Conservation (phyloP, 2,797 vertebrate species). For the Chaetophractus vellerosus region DNA sequence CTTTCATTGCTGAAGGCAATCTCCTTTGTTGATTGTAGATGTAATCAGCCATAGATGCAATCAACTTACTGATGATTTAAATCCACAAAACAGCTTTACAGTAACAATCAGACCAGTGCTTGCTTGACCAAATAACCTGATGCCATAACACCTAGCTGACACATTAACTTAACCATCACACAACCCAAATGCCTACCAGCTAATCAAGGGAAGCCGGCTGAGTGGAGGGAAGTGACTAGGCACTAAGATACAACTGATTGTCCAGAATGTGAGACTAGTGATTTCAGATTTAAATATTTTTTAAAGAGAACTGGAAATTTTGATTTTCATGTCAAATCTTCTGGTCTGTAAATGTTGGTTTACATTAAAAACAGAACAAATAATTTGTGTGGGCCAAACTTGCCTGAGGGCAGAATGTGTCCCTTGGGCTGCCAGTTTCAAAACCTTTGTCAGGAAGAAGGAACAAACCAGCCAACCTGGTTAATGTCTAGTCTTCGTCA, state of each 20-base stretch:
- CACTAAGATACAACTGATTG: neutral
- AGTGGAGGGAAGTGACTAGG: too few species aligned
- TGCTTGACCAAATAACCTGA: too few species aligned
- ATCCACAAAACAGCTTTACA: too few species aligned
- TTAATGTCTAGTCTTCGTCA: slow-evolving; percentile 39
- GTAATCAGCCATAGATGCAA: too few species aligned
- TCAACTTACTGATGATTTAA: too few species aligned
- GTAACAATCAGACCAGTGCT: too few species aligned
- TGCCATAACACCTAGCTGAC: too few species aligned
- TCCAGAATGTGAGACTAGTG: neutral
- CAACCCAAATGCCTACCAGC: neutral
- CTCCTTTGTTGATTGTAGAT: too few species aligned
- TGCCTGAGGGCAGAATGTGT: neutral
- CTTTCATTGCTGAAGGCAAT: too few species aligned
- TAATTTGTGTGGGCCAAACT: neutral
- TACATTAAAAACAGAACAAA: slow-evolving; percentile 14
- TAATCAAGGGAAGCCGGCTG: neutral
- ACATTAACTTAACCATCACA: too few species aligned
- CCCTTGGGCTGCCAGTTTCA: neutral
- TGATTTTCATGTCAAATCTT: slow-evolving; percentile 17
- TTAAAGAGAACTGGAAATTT: slow-evolving; percentile 4
- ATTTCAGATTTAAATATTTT: slow-evolving; percentile 22
- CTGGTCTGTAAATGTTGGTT: slow-evolving; percentile 15
- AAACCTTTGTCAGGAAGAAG: slow-evolving; percentile 42
- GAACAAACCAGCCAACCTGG: slow-evolving; percentile 11